Base-by-base conservation (phyloP, 2,113 vertebrate genomes). In the Epinephelus cyanopodus region DNA sequence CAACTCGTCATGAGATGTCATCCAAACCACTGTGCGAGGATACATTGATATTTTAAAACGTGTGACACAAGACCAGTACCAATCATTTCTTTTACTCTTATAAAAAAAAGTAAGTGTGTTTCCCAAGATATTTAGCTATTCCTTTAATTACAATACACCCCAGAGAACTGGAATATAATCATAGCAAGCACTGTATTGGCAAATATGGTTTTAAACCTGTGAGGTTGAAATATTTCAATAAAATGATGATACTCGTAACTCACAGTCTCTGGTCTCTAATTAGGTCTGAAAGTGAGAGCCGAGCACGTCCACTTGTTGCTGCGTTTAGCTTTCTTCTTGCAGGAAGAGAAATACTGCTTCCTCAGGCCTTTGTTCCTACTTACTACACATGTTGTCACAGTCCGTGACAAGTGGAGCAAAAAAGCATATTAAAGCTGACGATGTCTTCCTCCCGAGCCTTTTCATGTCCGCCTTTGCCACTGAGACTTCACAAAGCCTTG, bases 361-460 rank as follows among this genome's bases (percentile, higher is more conserved):
- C 74, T 80, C 57, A 23, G 70, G 81, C 85, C 74, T 87, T 85
- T 81, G 70, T 83, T 77, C 62, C 25, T 23, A 21, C 67, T 80
- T 64, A 78, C 77, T 64, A 67, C 70, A 69, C 52, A 80, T 52
- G 71, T 77, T 84, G 77, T 67, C 79, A 82, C 65, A 70, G 57
- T 70, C 19, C 3, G 17, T 80, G 82, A 81, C 81, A 76, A 82
- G 71, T 27, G 27, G 21, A 82, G 74, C 39, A 67, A 79, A 74
- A 77, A 63, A 53, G 74, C 64, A 74, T 19, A 73, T 75, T 82
- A 81, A 66, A 87, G 66, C 61, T 17, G 56, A 72, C 2, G 1
- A 81, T 48, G 67, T 81, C 58, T 72, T 25, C 63, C 54, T 53
- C 53, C 42, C 6, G 37, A 82, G 73, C 42, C 53, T 71, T 80